Evolutionary conservation across 2,797 vertebrate species (phyloP), one percentile per base, ranked within the genome.

Genomic region (Anableps anableps): DNA sequence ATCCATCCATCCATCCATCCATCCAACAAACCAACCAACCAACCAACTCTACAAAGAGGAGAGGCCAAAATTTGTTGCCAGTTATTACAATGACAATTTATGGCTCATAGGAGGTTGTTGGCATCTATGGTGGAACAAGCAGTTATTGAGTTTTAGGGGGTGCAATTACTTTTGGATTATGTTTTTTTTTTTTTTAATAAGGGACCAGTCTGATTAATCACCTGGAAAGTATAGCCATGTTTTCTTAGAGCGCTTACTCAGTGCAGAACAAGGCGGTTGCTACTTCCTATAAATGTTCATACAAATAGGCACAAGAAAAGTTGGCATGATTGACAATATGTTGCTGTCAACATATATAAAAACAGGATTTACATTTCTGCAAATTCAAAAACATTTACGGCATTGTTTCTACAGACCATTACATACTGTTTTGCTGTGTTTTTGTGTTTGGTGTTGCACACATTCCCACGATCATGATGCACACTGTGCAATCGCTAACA

Each of bases 401-500:
- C n/a, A 55, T 3, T 51, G 17, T 36, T 74, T 81, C 50, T n/a
- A 72, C 26, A 55, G 43, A 34, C 31, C 31, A 2, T 60, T 47
- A 82, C 31, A 47, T 70, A 66, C 21, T 60, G 55, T 47, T 26
- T 34, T 66, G 74, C 64, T 77, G 77, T 79, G 55, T 64, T 5
- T 58, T 64, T 80, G 47, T 51, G 38, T 77, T 73, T 62, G 26
- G 21, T 34, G 19, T 62, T 36, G 47, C 77, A 82, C 68, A 21
- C 0, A 23, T 86, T 89, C 80, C 80, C 87, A 78, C 13, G 4
- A 55, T 50, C 77, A 89, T 75, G 48, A 51, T 3, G 2, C 45
- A 75, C 78, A 75, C 45, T 48, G 48, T 19, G 36, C 34, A 50
- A 92, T 89, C 80, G 86, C 58, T 84, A 86, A 86, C 92, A 92